Percentiles rank a stretch among this genome's conserved stretches.
phyloP scores from a whole-genome alignment of 2,113 vertebrate genomes.

The Rhagologus leucostigma region DNA sequence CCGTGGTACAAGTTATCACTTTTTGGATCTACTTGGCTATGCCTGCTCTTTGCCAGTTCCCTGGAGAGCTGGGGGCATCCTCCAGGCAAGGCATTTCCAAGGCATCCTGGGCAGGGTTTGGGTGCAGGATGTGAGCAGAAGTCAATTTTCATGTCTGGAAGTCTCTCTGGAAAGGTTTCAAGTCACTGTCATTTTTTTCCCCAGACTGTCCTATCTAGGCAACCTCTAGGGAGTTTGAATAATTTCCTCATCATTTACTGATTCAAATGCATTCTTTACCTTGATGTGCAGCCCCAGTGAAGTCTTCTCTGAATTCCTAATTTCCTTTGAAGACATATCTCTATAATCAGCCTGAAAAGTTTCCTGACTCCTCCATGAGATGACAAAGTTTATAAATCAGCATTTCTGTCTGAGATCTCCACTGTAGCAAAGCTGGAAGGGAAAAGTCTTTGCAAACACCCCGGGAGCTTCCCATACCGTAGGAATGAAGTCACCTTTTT shows the following conservation, averaged over 20 bases:
- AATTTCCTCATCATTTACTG: background rate
- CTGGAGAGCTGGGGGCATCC: background rate
- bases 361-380: background rate
- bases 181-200: background rate
- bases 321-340: conserved; percentile 1
- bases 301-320: background rate
- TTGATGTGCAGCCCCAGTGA: conserved; percentile 2
- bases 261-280: conserved; percentile 26
- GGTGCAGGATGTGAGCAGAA: background rate
- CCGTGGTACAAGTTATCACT: background rate
- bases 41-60: background rate
- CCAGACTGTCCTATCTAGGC: background rate
- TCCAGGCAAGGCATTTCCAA: background rate
- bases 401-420: background rate
- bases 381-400: background rate
- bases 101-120: background rate
- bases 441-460: background rate
- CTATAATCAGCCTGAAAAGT: background rate
- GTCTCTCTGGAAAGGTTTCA: conserved; percentile 15
- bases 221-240: background rate
- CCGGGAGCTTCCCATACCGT: background rate
- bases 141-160: background rate
- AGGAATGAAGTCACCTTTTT: background rate
- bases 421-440: background rate
- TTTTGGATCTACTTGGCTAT: background rate